Evolutionary conservation across 2,888 invertebrate genomes (phyloP), one percentile per base, ranked within the genome.

Genomic region (Ctena decussata): DNA sequence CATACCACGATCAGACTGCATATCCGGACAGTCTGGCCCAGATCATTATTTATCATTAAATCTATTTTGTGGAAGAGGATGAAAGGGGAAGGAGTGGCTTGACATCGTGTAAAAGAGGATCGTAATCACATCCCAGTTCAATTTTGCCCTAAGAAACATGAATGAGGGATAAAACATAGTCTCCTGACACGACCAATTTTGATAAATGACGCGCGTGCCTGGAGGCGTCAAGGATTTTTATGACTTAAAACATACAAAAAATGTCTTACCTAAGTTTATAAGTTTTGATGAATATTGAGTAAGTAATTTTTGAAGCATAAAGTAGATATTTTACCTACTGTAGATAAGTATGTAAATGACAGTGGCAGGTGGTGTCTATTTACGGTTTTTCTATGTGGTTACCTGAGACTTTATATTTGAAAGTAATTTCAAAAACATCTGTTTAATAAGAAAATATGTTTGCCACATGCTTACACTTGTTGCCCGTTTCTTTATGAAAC

Each of bases 361-460:
- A 21, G 35, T 18, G 65, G 65, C 65, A 65, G 65, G 65, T 65
- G 65, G 21, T 35, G 35, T 35, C 1, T 32, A 35, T 65, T 60
- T 60, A 30, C n/a, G 11, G 11, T 65, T 65, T 65, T 30, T 5
- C 35, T 0, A 18, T 18, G 32, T 65, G 8, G 65, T 27, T 65
- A 65, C 65, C 65, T 65, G 65, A 65, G 18, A 41, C 41, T 41
- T 65, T 27, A 65, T 65, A 65, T 65, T 65, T 65, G 15, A 35
- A 30, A 65, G 35, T 35, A 65, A 65, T 65, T 65, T 65, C 35
- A 6, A 30, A 65, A 65, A 65, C 65, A 65, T 32, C 65, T 65
- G 65, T 32, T 2, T 21, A 32, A 11, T 35, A 65, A 65, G 6
- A 12, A 30, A 65, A 60, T 6, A 65, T 65, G 35, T 65, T 35